Percentiles rank a stretch among this genome's conserved stretches.
Conservation (phyloP, 1,140 invertebrate genomes). For the Cecropterus lyciades region DNA sequence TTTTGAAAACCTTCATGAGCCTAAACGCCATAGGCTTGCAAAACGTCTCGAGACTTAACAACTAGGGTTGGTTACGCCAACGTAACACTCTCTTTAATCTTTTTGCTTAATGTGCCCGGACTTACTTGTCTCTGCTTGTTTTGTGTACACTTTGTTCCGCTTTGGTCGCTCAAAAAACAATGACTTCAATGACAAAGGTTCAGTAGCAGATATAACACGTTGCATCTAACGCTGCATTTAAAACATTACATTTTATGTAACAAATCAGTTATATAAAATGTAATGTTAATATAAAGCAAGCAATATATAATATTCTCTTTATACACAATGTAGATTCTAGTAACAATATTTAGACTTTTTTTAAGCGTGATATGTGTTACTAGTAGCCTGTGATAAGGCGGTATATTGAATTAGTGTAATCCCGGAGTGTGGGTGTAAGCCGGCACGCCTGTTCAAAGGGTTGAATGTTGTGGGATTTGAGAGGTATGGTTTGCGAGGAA, state of each 20-base stretch:
- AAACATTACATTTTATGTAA: background rate
- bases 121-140: background rate
- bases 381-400: background rate
- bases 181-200: too few relatives aligned
- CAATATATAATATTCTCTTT: too few relatives aligned
- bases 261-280: too few relatives aligned
- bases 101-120: background rate
- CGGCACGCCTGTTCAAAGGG: background rate
- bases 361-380: background rate
- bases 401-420: slow-evolving; percentile 13
- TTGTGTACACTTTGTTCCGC: background rate
- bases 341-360: background rate
- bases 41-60: background rate
- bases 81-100: background rate
- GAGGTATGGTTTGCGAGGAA: background rate
- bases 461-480: background rate
- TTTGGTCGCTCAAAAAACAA: slow-evolving; percentile 1
- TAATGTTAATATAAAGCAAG: too few relatives aligned
- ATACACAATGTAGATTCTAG: too few relatives aligned
- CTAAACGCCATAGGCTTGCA: background rate
- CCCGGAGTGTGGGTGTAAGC: background rate
- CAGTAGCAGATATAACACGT: background rate
- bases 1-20: too few relatives aligned
- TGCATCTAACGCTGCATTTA: background rate
- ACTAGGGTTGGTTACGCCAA: background rate